Evolutionary conservation across 2,797 vertebrate species (phyloP), one percentile per base, ranked within the genome.

Genomic region (Anguilla marmorata): DNA sequence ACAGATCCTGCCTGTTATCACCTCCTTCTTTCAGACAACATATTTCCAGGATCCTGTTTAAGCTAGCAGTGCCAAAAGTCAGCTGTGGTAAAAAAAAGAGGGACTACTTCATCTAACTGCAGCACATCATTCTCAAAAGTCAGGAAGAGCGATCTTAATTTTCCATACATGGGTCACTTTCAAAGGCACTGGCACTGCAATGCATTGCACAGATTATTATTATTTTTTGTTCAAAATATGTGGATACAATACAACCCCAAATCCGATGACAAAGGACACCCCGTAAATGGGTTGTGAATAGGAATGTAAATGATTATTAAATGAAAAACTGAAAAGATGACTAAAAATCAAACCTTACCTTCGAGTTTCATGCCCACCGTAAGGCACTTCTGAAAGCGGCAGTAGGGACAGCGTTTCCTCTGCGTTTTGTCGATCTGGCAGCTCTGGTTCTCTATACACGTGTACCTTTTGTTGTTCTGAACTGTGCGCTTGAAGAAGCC

Each of bases 401-500:
- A 99, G 95, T 99, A 99, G 7, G 98, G 98, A 91, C 98, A 99
- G 87, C 98, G 96, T 91, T 99, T 99, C 93, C 98, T 96, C 95
- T 99, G 98, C 52, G 98, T 99, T 95, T 99, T 99, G 96, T 99
- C 98, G 94, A 99, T 99, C 95, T 99, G 98, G 95, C 98, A 99
- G 95, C 97, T 99, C 97, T 99, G 98, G 95, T 98, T 99, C 96
- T 99, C 98, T 96, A 99, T 99, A 92, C 98, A 99, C 21, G 98
- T 99, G 96, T 99, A 99, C 96, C 98, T 97, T 94, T 99, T 99
- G 95, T 99, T 99, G 96, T 99, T 99, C 96, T 99, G 98, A 93
- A 99, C 98, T 69, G 98, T 99, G 95, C 98, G 97, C 95, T 99
- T 99, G 97, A 99, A 99, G 97, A 99, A 99, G 19, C 98, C 98